These are phyloP conservation scores for Caenorhabditis wallacei DNA, from an alignment of 2,888 invertebrate species.

Conservation along the genomic window DNA sequence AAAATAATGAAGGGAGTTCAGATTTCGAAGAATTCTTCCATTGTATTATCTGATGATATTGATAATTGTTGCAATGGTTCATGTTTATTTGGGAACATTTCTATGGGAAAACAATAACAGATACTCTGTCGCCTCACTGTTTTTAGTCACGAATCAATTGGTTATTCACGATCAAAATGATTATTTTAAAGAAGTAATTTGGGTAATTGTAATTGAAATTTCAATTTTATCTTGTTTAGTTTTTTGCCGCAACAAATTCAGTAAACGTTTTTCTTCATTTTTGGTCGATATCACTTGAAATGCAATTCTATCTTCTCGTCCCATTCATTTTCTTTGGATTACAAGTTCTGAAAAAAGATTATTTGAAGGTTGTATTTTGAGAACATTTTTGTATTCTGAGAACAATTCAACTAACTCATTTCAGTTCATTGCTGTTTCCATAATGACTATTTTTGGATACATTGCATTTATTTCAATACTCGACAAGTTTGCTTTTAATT, in stretches of 20 bases:
- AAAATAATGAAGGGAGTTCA: neutral
- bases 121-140: slow-evolving; percentile 54
- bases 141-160: slow-evolving; percentile 59
- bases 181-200: slow-evolving; percentile 51
- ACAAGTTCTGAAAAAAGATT: slow-evolving; percentile 7
- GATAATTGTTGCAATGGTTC: slow-evolving; percentile 12
- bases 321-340: slow-evolving; percentile 36
- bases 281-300: slow-evolving; percentile 10
- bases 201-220: too few species aligned
- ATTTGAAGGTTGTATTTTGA: neutral
- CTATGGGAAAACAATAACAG: slow-evolving; percentile 53
- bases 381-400: neutral
- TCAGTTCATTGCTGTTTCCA: neutral
- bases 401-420: neutral
- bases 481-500: slow-evolving; percentile 49
- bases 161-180: slow-evolving; percentile 61
- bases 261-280: slow-evolving; percentile 14
- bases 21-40: slow-evolving; percentile 46
- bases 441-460: neutral
- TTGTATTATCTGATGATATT: slow-evolving; percentile 38
- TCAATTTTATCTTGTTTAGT: slow-evolving; percentile 20
- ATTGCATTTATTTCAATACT: slow-evolving; percentile 5
- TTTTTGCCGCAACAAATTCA: neutral
- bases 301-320: slow-evolving; percentile 32
- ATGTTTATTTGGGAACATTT: slow-evolving; percentile 33